Base-by-base conservation (phyloP, 2,888 invertebrate species). In the Macrosiphum euphorbiae region DNA sequence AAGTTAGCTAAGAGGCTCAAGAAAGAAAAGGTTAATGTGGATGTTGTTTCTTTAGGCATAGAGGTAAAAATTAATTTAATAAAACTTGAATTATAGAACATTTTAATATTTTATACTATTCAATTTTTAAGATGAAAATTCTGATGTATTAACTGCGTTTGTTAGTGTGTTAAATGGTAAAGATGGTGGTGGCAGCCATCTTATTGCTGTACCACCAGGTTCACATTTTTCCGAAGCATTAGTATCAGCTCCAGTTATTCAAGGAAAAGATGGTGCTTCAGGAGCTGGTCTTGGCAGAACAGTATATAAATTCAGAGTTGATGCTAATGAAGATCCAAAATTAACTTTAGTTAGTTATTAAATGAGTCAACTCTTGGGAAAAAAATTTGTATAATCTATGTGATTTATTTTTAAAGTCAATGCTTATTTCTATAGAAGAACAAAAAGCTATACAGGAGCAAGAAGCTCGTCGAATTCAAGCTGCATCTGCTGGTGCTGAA, bases 311-410 rank as follows among this genome's bases (percentile, higher is more conserved):
- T 99, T 99, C 96, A 99, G 99, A 55, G 99, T 99, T 95, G 99
- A 99, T 97, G 99, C 99, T n/a, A 99, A 99, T 96, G 99, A 99
- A 96, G 99, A 99, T 96, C 99, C 99, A 1, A 99, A 99, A 96
- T 96, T 99, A 95, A 99, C 99, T 94, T 96, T 99, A 96, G 97
- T 96, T 95, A 95, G 95, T 95, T 94, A 52, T 67, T 88, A 35
- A 91, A 90, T n/a, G 10, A 8, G 4, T 16, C 1, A 35, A 87
- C 26, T 47, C 28, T 78, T 50, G 0, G 10, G n/a, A 44, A 78
- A 24, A 52, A 88, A 47, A 28, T n/a, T 8, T 86, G 3, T 24
- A 47, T 44, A 52, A 16, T 52, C 26, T 89, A 26, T n/a, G 13
- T 47, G 16, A 47, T 55, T 84, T 50, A 44, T 24, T 8, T 91